Percentiles rank a stretch among this genome's conserved stretches.
Conservation (phyloP, 2,888 invertebrate genomes). For the Atherix ibis region DNA sequence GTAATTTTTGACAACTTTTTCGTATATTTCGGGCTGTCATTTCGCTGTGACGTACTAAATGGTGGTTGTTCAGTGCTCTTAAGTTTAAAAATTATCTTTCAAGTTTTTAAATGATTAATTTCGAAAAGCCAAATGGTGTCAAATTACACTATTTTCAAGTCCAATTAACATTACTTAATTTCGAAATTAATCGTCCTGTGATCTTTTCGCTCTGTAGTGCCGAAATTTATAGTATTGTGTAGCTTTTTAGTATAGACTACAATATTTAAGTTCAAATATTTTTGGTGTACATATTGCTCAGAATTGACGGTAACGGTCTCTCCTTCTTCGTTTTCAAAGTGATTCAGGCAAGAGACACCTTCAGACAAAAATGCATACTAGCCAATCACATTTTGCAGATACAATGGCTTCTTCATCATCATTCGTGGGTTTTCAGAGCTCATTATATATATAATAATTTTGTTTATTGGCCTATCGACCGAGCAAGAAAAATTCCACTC, state of each 20-base stretch:
- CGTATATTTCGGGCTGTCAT: too few relatives aligned
- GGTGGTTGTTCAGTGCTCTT: too few relatives aligned
- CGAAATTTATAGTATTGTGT: background rate
- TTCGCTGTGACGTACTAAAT: too few relatives aligned
- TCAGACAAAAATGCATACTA: background rate
- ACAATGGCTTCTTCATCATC: background rate
- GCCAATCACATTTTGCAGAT: background rate
- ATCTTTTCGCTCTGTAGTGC: background rate
- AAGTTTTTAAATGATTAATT: too few relatives aligned
- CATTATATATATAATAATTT: background rate
- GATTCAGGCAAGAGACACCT: background rate
- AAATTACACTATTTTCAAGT: too few relatives aligned
- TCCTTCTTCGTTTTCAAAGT: background rate
- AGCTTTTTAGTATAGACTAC: too few relatives aligned
- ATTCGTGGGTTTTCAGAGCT: background rate
- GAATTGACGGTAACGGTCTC: background rate
- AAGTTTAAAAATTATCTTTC: too few relatives aligned
- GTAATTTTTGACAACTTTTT: too few relatives aligned
- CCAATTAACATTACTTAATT: background rate
- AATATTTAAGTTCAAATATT: too few relatives aligned
- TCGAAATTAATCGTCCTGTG: background rate
- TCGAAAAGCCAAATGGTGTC: too few relatives aligned
- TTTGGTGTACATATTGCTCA: background rate
- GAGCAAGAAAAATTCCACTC: background rate
- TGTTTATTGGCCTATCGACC: background rate